These are phyloP conservation scores for Turritopsis rubra DNA, from an alignment of 30 jellyfish, hydroid and myxozoan genomes.

Conservation along the genomic window DNA sequence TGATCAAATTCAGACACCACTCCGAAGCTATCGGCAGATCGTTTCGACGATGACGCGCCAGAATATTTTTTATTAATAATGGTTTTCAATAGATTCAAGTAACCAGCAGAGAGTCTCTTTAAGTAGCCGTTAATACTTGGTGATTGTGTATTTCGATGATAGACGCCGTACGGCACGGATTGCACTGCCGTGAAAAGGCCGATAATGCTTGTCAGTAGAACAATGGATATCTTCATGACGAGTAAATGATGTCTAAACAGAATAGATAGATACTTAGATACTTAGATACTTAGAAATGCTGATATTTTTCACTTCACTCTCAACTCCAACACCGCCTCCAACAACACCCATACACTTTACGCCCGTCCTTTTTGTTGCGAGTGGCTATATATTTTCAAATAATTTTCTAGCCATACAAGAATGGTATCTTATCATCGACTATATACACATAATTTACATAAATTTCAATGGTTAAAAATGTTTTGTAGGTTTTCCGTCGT, in stretches of 20 bases:
- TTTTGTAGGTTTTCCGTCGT: too few relatives aligned
- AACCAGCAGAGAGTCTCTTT: background rate
- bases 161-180: background rate
- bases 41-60: background rate
- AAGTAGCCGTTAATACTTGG: background rate
- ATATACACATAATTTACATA: too few relatives aligned
- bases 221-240: background rate
- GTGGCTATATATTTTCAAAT: too few relatives aligned
- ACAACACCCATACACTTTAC: too few relatives aligned
- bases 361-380: too few relatives aligned
- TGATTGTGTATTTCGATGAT: background rate
- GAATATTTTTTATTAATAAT: background rate
- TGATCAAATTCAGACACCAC: background rate
- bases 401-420: too few relatives aligned
- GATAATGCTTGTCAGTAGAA: background rate
- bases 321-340: too few relatives aligned
- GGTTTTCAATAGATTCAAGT: background rate
- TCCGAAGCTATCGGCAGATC: background rate
- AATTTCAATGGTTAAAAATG: too few relatives aligned
- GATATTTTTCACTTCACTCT: too few relatives aligned
- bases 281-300: too few relatives aligned
- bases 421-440: too few relatives aligned
- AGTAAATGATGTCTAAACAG: background rate
- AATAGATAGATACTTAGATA: too few relatives aligned
- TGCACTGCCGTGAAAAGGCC: background rate